A percentile compares a stretch with the other conserved stretches of the same genome.
Evolutionary conservation across 2,113 vertebrate genomes (phyloP).

Genomic region (Tympanuchus pallidicinctus): DNA sequence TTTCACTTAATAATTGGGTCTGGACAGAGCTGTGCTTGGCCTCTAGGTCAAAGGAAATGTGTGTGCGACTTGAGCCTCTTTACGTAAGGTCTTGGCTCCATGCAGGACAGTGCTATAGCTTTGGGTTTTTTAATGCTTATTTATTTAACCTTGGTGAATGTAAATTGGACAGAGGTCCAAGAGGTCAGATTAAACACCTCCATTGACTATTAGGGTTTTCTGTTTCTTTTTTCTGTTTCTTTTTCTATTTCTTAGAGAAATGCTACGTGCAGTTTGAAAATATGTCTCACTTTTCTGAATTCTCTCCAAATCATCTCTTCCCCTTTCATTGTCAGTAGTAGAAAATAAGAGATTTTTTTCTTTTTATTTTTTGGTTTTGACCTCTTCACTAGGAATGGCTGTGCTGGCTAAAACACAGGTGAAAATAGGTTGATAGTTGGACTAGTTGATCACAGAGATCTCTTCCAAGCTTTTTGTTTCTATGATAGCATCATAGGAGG

Average conservation of each 20-base stretch:
- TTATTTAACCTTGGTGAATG: constrained; percentile 28
- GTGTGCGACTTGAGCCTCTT: constrained; percentile 25
- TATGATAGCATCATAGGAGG: not conserved
- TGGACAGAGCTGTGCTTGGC: not conserved
- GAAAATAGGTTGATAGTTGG: not conserved
- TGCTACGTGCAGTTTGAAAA: not conserved
- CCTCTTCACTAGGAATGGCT: not conserved
- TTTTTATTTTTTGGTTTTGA: not conserved
- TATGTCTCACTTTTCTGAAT: not conserved
- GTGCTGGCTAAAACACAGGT: not conserved
- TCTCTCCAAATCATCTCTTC: not conserved
- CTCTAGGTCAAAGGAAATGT: constrained; percentile 35
- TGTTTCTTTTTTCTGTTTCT: not conserved
- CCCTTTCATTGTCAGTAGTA: not conserved
- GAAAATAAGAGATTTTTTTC: not conserved
- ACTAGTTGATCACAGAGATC: too few relatives aligned
- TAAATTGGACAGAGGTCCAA: not conserved
- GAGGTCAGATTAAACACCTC: constrained; percentile 12
- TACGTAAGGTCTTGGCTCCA: not conserved
- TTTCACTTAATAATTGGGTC: not conserved
- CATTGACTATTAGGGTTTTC: not conserved
- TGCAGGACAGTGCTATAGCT: not conserved
- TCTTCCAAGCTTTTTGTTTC: too few relatives aligned
- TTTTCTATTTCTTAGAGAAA: not conserved
- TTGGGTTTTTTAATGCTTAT: constrained; percentile 18